Evolutionary conservation across 2,113 vertebrate genomes (phyloP).

Genomic region (Callocephalon fimbriatum): DNA sequence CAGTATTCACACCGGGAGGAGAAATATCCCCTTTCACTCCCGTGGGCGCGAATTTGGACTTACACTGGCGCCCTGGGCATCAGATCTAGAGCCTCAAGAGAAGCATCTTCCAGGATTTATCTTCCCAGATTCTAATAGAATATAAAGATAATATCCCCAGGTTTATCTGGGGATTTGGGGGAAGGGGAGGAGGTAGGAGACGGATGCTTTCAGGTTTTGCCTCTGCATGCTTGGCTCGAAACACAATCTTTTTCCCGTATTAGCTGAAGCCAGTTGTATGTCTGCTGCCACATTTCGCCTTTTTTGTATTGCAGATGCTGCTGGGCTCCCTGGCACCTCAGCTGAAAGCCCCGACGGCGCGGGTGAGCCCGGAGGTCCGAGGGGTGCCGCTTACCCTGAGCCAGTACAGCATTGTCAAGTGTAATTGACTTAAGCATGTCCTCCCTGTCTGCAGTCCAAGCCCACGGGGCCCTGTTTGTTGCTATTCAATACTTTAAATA

Average conservation of each 20-base stretch:
- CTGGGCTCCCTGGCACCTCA: conserved; percentile 20
- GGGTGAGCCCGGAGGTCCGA: background rate
- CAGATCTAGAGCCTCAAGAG: rapidly evolving
- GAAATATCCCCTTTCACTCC: background rate
- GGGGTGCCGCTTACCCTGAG: background rate
- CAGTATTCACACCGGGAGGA: background rate
- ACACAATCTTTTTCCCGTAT: background rate
- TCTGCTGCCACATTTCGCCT: background rate
- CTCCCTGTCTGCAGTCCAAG: background rate
- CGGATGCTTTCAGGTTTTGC: background rate
- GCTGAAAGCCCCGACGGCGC: background rate
- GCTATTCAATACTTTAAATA: conserved; percentile 44
- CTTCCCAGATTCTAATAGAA: background rate
- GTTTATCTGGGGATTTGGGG: background rate
- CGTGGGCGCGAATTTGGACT: rapidly evolving
- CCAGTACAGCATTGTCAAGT: background rate
- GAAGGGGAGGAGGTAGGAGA: rapidly evolving
- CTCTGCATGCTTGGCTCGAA: background rate
- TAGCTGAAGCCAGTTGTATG: background rate
- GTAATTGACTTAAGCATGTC: background rate
- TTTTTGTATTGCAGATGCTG: conserved; percentile 36
- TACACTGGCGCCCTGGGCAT: background rate
- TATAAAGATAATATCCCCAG: background rate
- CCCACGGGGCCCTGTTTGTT: conserved; percentile 15
- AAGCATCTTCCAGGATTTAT: background rate